Base-by-base conservation (phyloP, 2,888 invertebrate genomes). In the Orchesellides sinensis region DNA sequence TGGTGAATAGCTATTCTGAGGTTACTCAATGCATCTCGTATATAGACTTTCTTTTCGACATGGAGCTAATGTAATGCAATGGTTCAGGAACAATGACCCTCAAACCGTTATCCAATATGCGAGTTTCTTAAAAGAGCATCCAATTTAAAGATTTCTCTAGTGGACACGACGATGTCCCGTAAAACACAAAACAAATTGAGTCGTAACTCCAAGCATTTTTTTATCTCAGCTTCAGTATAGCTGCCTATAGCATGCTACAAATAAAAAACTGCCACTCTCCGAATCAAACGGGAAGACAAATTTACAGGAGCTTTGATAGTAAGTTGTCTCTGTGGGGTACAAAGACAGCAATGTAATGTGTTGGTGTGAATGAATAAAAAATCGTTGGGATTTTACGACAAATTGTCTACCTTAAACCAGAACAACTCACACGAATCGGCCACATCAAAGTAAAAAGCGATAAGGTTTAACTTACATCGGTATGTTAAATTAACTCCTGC, bases 141-240 rank as follows among this genome's bases (percentile, higher is more conserved):
- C 32, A 32, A 32, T 32, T 32, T 2, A 2, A 23, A 68, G 68
- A 68, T 68, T 68, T 68, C 68, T 68, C 68, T 47, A 32, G 68
- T 52, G 68, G 52, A 49, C 29, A 29, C 8, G 4, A n/a, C 27
- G 29, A 32, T 59, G 59, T 59, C 59, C 59, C 59, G 59, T 59
- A 59, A 59, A 59, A 59, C 27, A 49, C 17, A 21, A 49, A 19
- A 49, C 49, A 49, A 49, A 49, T 49, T 49, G 49, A 49, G 49
- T 49, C 49, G 8, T 14, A 19, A 14, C n/a, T 12, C 27, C 29
- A 59, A 59, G 29, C 59, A 29, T 8, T 29, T 59, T n/a, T 47
- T 21, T 49, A 49, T 17, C 19, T 49, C 2, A 49, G 49, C 49
- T 49, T 8, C 17, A 49, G 49, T 49, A 49, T 35, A 35, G 35